Base-by-base conservation (phyloP, 2,888 invertebrate genomes). In the Scaptodrosophila latifasciaeformis region DNA sequence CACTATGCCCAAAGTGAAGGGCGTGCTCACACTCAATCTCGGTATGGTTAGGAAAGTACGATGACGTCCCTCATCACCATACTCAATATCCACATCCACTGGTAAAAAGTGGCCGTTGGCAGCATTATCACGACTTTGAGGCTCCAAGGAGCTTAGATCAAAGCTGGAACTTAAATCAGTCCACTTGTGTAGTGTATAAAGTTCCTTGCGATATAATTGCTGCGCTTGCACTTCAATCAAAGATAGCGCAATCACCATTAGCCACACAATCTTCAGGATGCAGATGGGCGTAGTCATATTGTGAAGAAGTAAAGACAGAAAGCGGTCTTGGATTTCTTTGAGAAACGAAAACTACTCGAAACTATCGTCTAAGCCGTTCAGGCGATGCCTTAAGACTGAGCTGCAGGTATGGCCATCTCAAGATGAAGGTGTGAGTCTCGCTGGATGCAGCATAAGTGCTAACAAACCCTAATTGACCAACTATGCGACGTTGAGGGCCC, bases 21-120 rank as follows among this genome's bases (percentile, higher is more conserved):
- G 94, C 2, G 92, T 89, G 0, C 93, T 94, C 9, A 86, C 84
- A 70, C 90, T 91, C 70, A 94, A 91, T 2, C 93, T 88, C 0
- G 95, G 95, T 49, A 92, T 89, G 0, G 93, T 90, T 0, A 94
- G 87, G 79, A 94, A 93, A 1, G 93, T 88, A 17, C 89, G 88
- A 34, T 90, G 89, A 1, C 82, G 82, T 7, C 77, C 78, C 66
- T 70, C 61, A 65, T 85, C 84, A 35, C 78, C 82, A 45, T 84
- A 84, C 50, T 84, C 84, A 21, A 84, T 69, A 46, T 82, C 85
- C 13, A 85, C 65, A 59, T 84, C 84, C 24, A 83, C 92, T 0
- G 93, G 92, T 29, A 92, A 87, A 0, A 79, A 74, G 9, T 59
- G 59, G 5, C 21, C 17, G 10, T 17, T 37, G 18, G 18, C 90